Conservation (phyloP, 2,888 invertebrate species). For the Cremastinae sp. region DNA sequence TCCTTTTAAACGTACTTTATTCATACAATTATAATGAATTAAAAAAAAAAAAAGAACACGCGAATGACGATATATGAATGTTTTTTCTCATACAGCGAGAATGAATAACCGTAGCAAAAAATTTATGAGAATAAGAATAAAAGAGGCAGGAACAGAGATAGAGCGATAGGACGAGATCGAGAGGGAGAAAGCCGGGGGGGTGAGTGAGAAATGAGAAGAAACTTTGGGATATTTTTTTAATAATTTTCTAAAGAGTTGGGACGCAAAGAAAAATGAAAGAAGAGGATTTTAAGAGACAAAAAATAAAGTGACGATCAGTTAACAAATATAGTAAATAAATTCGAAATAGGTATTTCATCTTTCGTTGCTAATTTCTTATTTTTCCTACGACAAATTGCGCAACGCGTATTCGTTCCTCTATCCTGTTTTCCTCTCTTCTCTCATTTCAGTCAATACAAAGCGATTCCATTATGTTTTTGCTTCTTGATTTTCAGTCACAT, state of each 20-base stretch:
- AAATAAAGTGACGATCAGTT: conserved; percentile 20
- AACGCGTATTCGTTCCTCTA: conserved; percentile 16
- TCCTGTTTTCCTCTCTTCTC: conserved; percentile 36
- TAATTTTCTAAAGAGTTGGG: conserved; percentile 3
- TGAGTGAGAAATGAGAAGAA: conserved; percentile 23
- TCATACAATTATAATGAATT: conserved; percentile 9
- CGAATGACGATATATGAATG: conserved; percentile 45
- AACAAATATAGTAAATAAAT: conserved; percentile 27
- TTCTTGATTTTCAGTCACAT: conserved; percentile 15
- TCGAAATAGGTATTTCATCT: conserved; percentile 32
- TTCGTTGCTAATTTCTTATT: conserved; percentile 25
- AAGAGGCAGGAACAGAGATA: conserved; percentile 14
- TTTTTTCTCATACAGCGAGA: conserved; percentile 25
- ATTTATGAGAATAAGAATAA: conserved; percentile 28
- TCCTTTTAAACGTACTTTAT: conserved; percentile 26
- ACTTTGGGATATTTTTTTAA: conserved; percentile 19
- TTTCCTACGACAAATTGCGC: conserved; percentile 27
- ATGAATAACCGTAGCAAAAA: conserved; percentile 36
- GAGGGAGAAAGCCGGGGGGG: conserved; percentile 34
- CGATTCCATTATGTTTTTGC: conserved; percentile 10
- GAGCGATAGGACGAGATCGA: conserved; percentile 22
- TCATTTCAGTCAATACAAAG: conserved; percentile 32
- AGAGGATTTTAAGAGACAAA: conserved; percentile 13
- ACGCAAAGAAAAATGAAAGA: neutral
- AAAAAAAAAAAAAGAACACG: conserved; percentile 38